Percentiles rank a stretch among this genome's conserved stretches.
phyloP scores from a whole-genome alignment of 2,888 invertebrate genomes.

The Platerodrilus igneus region DNA sequence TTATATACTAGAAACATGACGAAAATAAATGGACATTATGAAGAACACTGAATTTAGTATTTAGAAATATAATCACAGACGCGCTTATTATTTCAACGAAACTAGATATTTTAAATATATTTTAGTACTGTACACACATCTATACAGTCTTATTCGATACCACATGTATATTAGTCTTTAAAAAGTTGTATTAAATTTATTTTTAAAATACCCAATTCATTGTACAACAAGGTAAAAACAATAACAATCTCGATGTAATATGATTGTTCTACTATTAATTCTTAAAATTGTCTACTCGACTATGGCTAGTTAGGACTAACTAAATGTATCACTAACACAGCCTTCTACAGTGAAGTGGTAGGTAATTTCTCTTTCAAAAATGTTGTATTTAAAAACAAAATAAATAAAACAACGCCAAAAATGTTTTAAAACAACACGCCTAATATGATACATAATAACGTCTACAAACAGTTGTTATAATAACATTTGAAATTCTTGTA shows the following conservation, averaged over 20 bases:
- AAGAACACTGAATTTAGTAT: too few relatives aligned
- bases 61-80: constrained; percentile 36
- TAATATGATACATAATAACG: too few relatives aligned
- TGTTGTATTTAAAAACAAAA: too few relatives aligned
- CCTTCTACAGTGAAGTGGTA: constrained; percentile 26
- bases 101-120: constrained; percentile 20
- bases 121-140: constrained; percentile 18
- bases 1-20: too few relatives aligned
- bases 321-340: constrained; percentile 21
- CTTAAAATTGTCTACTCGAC: constrained; percentile 1
- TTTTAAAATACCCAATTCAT: constrained; percentile 23
- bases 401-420: too few relatives aligned
- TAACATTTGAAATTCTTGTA: too few relatives aligned
- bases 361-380: too few relatives aligned
- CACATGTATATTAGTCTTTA: not conserved
- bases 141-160: constrained; percentile 14
- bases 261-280: constrained; percentile 20
- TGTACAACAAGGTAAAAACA: constrained; percentile 21
- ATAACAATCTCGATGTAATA: constrained; percentile 24
- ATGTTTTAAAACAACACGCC: too few relatives aligned
- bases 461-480: too few relatives aligned
- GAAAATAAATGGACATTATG: too few relatives aligned
- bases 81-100: constrained; percentile 31
- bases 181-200: constrained; percentile 17
- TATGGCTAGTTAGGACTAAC: constrained; percentile 14